phyloP scores from a whole-genome alignment of 2,888 invertebrate genomes.

The Micoletzkya japonica region DNA sequence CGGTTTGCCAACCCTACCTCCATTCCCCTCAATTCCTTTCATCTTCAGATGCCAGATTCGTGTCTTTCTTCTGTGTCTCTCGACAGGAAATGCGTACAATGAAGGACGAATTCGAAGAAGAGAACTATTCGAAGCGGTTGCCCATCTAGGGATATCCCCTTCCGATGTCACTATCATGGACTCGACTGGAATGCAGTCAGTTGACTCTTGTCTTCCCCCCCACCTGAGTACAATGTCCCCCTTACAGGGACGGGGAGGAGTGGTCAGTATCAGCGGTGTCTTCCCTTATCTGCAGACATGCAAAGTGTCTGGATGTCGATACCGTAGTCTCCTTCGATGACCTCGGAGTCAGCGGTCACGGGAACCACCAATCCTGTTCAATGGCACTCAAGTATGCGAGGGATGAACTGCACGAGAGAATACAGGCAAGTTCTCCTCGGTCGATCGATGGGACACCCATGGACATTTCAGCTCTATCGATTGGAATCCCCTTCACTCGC shows the following conservation, averaged over 20 bases:
- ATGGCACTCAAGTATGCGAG: constrained; percentile 5
- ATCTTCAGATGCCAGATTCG: constrained; percentile 35
- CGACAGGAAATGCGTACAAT: constrained; percentile 45
- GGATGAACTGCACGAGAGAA: constrained; percentile 34
- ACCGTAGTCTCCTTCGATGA: constrained; percentile 87
- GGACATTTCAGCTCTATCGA: constrained; percentile 3
- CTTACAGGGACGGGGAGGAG: constrained; percentile 10
- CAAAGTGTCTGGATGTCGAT: constrained; percentile 45
- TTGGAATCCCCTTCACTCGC: constrained; percentile 23
- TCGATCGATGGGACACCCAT: not conserved
- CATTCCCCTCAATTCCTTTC: not conserved
- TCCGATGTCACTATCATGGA: constrained; percentile 75
- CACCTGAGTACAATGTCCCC: constrained; percentile 16
- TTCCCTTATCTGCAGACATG: constrained; percentile 27
- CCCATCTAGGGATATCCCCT: constrained; percentile 78
- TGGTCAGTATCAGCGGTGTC: constrained; percentile 32
- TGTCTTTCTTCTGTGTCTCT: constrained; percentile 43
- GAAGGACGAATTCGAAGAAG: constrained; percentile 72
- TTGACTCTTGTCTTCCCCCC: constrained; percentile 72
- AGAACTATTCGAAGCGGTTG: constrained; percentile 83
- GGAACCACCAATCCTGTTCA: constrained; percentile 11
- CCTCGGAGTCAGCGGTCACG: constrained; percentile 87
- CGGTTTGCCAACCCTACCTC: no score
- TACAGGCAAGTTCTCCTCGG: not conserved
- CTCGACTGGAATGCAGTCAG: constrained; percentile 75